Conservation (phyloP, 2,888 invertebrate genomes). For the Itoplectis maculator region DNA sequence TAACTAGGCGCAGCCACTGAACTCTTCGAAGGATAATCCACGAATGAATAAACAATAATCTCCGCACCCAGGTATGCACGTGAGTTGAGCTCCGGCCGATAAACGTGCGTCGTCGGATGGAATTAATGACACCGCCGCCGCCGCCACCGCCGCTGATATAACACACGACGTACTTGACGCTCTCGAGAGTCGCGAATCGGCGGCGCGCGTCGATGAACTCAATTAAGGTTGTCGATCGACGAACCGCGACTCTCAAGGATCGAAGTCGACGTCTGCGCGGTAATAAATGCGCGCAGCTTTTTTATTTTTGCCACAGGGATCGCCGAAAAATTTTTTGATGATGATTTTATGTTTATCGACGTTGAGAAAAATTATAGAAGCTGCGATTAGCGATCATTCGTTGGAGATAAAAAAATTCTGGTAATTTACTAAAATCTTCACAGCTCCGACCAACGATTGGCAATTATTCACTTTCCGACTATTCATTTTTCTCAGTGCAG, state of each 20-base stretch:
- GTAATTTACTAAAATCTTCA: too few relatives aligned
- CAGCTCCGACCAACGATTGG: too few relatives aligned
- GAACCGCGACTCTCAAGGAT: conserved; percentile 51
- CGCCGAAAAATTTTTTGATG: too few relatives aligned
- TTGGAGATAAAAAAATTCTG: too few relatives aligned
- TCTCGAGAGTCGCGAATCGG: conserved; percentile 35
- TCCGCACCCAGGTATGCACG: conserved; percentile 68
- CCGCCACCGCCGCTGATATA: conserved; percentile 47
- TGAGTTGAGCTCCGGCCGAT: conserved; percentile 48
- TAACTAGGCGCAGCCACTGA: conserved; percentile 82
- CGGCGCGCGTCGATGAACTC: conserved; percentile 65
- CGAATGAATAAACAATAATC: conserved; percentile 82
- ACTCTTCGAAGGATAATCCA: conserved; percentile 82
- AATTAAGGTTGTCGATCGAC: conserved; percentile 64
- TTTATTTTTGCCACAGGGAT: neutral
- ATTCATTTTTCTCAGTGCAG: too few relatives aligned
- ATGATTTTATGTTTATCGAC: too few relatives aligned
- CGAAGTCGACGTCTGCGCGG: neutral
- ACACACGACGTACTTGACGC: conserved; percentile 20
- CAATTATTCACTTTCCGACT: too few relatives aligned
- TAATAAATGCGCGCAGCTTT: neutral
- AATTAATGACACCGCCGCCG: conserved; percentile 60
- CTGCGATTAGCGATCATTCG: too few relatives aligned
- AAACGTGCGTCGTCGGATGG: conserved; percentile 59
- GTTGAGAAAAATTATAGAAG: too few relatives aligned